Base-by-base conservation (phyloP, 2,888 invertebrate genomes). In the Zygogramma bicolorata region DNA sequence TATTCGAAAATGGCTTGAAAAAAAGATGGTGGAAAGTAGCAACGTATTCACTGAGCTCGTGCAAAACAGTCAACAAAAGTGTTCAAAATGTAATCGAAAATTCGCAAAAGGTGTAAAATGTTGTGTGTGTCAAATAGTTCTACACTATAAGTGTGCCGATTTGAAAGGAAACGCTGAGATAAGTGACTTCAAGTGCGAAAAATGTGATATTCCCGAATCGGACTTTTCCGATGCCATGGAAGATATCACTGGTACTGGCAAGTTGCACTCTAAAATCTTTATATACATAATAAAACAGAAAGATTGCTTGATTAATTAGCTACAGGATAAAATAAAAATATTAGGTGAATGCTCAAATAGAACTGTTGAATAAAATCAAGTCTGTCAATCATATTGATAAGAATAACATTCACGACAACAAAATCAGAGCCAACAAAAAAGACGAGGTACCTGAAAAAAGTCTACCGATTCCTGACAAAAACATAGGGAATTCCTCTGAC, bases 31-130 rank as follows among this genome's bases (percentile, higher is more conserved):
- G n/a, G n/a, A n/a, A n/a, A n/a, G n/a, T n/a, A n/a, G n/a, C n/a
- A n/a, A n/a, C n/a, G n/a, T n/a, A n/a, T n/a, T n/a, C n/a, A n/a
- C n/a, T n/a, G n/a, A n/a, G n/a, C n/a, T n/a, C n/a, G n/a, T n/a
- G n/a, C n/a, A n/a, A n/a, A n/a, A n/a, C n/a, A n/a, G 38, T 29
- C 60, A 60, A 34, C 60, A 60, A 13, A 60, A 60, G 60, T 60
- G 60, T 60, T 60, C 60, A 60, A 60, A 60, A 60, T 60, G 60
- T 60, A 60, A 60, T 29, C 31, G 18, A 60, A 60, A 60, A 60
- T 60, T 60, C 60, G 34, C 34, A 34, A 34, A 60, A 34, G 34
- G 60, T 60, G 60, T 60, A 6, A 31, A 60, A 60, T 60, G 29
- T 59, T 59, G 29, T 59, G n/a, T 27, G 58, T 59, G 58, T 29